Percentiles rank a stretch among this genome's conserved stretches.
Evolutionary conservation across 2,113 vertebrate species (phyloP).

Genomic region (Himantopus leucocephalus): DNA sequence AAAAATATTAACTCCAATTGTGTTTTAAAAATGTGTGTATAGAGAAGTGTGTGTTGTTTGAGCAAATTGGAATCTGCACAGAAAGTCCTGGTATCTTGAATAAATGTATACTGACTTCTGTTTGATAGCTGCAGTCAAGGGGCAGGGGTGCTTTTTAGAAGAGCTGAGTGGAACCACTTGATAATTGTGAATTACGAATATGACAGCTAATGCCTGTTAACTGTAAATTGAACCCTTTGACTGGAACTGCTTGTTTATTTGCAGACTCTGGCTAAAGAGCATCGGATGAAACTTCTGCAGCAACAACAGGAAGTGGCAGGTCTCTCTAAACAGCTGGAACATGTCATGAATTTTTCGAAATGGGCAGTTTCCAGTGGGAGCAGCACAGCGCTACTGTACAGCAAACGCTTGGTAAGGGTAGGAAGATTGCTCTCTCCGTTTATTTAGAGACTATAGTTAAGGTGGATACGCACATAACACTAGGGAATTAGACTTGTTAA

Average conservation of each 20-base stretch:
- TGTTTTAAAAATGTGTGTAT: background rate
- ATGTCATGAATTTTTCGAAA: slow-evolving; percentile 95
- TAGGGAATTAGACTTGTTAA: background rate
- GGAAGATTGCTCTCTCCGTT: background rate
- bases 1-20: background rate
- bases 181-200: background rate
- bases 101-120: background rate
- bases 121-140: background rate
- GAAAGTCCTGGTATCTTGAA: background rate
- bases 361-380: slow-evolving; percentile 96
- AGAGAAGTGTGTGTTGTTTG: background rate
- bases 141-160: background rate
- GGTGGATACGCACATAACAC: accelerated
- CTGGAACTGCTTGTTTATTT: slow-evolving; percentile 10
- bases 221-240: background rate
- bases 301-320: slow-evolving; percentile 91
- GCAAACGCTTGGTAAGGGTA: slow-evolving; percentile 87
- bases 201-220: background rate
- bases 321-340: slow-evolving; percentile 91
- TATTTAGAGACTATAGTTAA: background rate
- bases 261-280: slow-evolving; percentile 92
- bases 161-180: background rate
- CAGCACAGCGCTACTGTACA: slow-evolving; percentile 92
- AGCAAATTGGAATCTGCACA: background rate
- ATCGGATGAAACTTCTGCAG: slow-evolving; percentile 88